Conservation (phyloP, 2,888 invertebrate genomes). For the Dione juno region DNA sequence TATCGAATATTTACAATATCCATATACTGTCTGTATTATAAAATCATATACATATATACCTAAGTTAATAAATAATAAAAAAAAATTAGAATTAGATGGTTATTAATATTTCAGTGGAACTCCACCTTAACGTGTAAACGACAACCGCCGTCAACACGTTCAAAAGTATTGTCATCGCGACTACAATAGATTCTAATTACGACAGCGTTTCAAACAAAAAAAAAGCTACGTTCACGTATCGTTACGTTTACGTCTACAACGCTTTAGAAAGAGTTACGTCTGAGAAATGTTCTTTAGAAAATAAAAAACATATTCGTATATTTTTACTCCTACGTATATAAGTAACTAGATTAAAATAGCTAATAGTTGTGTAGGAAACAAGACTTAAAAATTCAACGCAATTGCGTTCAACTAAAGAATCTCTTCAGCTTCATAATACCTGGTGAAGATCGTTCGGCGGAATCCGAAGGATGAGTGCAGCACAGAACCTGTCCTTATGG, state of each 20-base stretch:
- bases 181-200: constrained; percentile 65
- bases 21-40: too few relatives aligned
- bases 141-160: constrained; percentile 72
- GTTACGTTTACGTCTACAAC: constrained; percentile 11
- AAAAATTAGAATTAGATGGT: constrained; percentile 50
- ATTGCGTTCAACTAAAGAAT: too few relatives aligned
- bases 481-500: too few relatives aligned
- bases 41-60: not conserved
- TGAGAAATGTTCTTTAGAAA: not conserved
- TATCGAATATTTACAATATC: too few relatives aligned
- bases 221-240: not conserved
- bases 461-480: too few relatives aligned
- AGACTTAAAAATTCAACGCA: too few relatives aligned
- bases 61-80: not conserved
- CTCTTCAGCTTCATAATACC: too few relatives aligned
- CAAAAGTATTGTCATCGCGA: constrained; percentile 68
- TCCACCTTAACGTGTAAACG: constrained; percentile 60
- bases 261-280: constrained; percentile 18
- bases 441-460: too few relatives aligned
- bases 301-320: not conserved
- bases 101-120: constrained; percentile 49
- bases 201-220: constrained; percentile 26
- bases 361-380: too few relatives aligned
- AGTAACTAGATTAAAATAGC: too few relatives aligned
- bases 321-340: not conserved